Evolutionary conservation across 2,113 vertebrate species (phyloP).

Genomic region (Xyrauchen texanus): DNA sequence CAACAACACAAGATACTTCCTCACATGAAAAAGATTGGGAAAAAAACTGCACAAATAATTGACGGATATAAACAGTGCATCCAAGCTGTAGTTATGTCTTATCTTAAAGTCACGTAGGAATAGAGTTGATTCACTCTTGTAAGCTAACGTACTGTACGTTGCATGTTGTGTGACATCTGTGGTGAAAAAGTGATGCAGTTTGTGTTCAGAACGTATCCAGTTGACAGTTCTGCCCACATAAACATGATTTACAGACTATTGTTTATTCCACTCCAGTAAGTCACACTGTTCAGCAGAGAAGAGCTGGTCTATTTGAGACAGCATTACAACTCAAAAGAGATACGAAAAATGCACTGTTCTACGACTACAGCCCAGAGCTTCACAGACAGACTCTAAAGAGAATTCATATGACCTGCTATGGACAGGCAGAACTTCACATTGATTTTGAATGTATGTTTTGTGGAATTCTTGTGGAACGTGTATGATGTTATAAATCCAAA

Average conservation of each 20-base stretch:
- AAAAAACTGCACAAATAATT: too few relatives aligned
- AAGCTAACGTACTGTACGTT: neutral
- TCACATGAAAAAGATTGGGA: too few relatives aligned
- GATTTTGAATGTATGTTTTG: constrained; percentile 32
- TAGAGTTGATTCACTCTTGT: neutral
- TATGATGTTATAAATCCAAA: constrained; percentile 12
- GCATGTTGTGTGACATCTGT: constrained; percentile 15
- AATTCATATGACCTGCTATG: neutral
- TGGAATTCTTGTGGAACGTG: constrained; percentile 26
- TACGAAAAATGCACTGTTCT: neutral
- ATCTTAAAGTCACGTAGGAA: too few relatives aligned
- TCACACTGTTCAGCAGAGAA: neutral
- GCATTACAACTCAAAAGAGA: neutral
- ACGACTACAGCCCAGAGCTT: neutral
- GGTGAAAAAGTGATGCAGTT: neutral
- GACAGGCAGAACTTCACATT: neutral
- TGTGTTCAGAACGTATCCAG: constrained; percentile 1
- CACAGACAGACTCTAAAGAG: neutral
- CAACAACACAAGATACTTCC: too few relatives aligned
- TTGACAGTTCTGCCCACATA: neutral
- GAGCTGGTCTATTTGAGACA: neutral
- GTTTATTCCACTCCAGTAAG: constrained; percentile 4
- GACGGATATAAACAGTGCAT: neutral
- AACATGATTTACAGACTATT: neutral
- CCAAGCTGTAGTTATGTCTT: too few relatives aligned